A percentile compares a stretch with the other conserved stretches of the same genome.
Evolutionary conservation across 2,888 invertebrate species (phyloP).

Genomic region (Spialia ferax): DNA sequence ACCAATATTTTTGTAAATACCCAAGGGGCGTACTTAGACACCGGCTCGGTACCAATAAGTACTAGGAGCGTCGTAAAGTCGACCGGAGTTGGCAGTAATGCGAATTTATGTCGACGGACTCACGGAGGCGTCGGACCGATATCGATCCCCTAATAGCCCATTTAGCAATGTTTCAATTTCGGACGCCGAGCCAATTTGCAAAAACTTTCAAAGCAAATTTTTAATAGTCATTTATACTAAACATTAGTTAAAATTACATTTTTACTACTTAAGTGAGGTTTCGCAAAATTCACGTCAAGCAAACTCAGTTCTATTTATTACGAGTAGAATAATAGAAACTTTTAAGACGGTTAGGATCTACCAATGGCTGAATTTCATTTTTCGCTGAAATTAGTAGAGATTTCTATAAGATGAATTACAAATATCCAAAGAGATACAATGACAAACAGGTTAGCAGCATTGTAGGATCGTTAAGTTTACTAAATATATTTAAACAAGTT

Average conservation of each 20-base stretch:
- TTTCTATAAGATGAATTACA: too few relatives aligned
- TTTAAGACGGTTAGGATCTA: too few relatives aligned
- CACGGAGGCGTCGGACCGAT: slow-evolving; percentile 61
- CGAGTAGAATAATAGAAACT: too few relatives aligned
- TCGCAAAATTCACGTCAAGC: not conserved
- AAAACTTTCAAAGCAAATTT: slow-evolving; percentile 12
- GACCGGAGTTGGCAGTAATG: slow-evolving; percentile 84
- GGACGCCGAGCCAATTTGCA: slow-evolving; percentile 30
- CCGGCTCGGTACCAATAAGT: slow-evolving; percentile 64
- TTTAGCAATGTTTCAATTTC: slow-evolving; percentile 73
- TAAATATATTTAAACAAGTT: too few relatives aligned
- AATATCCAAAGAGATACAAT: too few relatives aligned
- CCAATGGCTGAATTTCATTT: too few relatives aligned
- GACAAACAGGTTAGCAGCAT: too few relatives aligned
- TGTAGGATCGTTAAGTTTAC: too few relatives aligned
- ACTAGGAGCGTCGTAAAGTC: slow-evolving; percentile 80
- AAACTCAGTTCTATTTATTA: not conserved
- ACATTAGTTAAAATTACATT: not conserved
- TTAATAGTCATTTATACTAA: slow-evolving; percentile 15
- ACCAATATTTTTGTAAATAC: slow-evolving; percentile 38
- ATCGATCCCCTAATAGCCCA: slow-evolving; percentile 75
- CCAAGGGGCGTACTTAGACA: slow-evolving; percentile 32
- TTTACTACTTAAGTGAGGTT: not conserved
- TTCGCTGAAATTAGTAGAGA: too few relatives aligned
- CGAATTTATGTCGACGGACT: slow-evolving; percentile 84